phyloP scores from a whole-genome alignment of 1,140 invertebrate species.

The Diplogasteroides magnus region DNA sequence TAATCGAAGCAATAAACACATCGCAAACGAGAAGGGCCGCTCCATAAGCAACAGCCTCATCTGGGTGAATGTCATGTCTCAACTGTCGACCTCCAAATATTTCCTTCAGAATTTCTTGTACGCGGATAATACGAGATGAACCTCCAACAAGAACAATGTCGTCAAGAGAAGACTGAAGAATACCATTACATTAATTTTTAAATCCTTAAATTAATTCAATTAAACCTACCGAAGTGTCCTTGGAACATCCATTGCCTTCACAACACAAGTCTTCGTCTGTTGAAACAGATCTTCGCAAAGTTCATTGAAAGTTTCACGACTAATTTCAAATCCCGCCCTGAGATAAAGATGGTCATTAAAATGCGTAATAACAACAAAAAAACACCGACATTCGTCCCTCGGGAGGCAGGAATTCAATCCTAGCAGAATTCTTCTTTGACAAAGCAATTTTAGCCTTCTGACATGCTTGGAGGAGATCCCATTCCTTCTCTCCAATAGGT shows the following conservation, averaged over 20 bases:
- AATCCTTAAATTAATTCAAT: background rate
- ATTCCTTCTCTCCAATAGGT: too few relatives aligned
- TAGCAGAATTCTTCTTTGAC: background rate
- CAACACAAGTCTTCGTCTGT: background rate
- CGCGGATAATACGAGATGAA: background rate
- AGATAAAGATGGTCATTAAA: too few relatives aligned
- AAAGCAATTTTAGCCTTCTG: background rate
- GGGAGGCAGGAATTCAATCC: background rate
- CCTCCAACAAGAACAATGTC: background rate
- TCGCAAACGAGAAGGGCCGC: background rate
- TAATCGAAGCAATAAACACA: too few relatives aligned
- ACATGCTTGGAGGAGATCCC: too few relatives aligned
- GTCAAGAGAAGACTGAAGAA: background rate
- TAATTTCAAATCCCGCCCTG: background rate
- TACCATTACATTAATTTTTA: background rate
- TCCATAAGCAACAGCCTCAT: background rate
- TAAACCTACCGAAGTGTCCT: background rate
- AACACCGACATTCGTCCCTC: background rate
- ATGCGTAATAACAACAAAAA: background rate
- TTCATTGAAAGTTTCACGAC: background rate
- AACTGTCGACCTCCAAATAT: background rate
- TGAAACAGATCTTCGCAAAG: background rate
- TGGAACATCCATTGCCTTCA: background rate
- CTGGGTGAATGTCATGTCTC: background rate
- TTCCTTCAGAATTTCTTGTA: background rate